Conservation (phyloP, 2,797 vertebrate genomes). For the Acanthurus lineatus region DNA sequence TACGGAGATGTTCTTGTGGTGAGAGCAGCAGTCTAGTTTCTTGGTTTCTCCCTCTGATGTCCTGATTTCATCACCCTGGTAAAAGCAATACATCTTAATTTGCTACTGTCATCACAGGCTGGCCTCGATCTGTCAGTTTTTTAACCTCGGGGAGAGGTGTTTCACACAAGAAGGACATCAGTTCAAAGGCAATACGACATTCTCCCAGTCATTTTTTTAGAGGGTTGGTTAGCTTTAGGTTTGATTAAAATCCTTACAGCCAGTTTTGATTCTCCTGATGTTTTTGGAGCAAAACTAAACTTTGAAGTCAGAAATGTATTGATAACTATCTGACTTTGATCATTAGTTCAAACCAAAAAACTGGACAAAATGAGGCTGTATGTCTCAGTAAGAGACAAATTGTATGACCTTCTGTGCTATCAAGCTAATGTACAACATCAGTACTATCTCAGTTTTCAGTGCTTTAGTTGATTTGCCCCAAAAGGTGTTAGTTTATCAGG, state of each 20-base stretch:
- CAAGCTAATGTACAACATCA: neutral
- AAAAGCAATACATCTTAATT: conserved; percentile 81
- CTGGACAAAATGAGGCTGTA: neutral
- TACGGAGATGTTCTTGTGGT: conserved; percentile 22
- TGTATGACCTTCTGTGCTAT: neutral
- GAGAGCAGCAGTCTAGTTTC: conserved; percentile 41
- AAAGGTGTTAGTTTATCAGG: neutral
- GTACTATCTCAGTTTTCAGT: no score
- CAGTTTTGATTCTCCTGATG: conserved; percentile 26
- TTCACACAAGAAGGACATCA: conserved; percentile 67
- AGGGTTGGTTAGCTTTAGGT: conserved; percentile 24
- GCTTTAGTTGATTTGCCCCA: neutral
- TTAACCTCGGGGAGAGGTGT: conserved; percentile 71
- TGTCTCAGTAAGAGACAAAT: neutral
- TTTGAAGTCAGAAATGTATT: conserved; percentile 25
- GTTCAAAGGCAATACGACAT: conserved; percentile 72
- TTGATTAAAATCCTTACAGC: conserved; percentile 39
- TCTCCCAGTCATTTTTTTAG: conserved; percentile 31
- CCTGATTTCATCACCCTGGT: conserved; percentile 78
- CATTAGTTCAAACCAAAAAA: neutral
- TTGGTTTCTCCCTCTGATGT: conserved; percentile 70
- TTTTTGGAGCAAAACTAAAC: conserved; percentile 12
- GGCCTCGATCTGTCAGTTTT: conserved; percentile 80
- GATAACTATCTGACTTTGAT: conserved; percentile 10
- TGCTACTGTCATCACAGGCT: conserved; percentile 75